A percentile compares a stretch with the other conserved stretches of the same genome.
phyloP scores from a whole-genome alignment of 2,113 vertebrate genomes.

The Cariama cristata region DNA sequence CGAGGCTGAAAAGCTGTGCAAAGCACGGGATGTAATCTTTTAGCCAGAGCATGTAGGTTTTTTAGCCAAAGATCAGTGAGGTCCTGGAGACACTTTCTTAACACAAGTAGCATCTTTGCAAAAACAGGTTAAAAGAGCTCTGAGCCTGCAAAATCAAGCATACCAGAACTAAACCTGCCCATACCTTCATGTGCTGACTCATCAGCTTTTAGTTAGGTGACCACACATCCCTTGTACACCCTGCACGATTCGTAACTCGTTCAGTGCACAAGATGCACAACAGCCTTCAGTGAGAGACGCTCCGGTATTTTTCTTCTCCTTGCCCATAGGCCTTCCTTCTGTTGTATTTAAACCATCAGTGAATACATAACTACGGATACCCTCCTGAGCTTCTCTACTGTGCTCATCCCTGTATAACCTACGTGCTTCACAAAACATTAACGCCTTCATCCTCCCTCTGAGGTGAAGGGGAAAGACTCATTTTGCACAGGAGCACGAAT shows the following conservation, averaged over 20 bases:
- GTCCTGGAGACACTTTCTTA: background rate
- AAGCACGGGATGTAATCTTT: background rate
- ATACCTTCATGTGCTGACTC: background rate
- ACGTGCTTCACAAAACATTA: constrained; percentile 13
- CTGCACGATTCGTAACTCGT: background rate
- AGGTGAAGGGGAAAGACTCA: background rate
- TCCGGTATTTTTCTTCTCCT: background rate
- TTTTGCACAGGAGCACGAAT: background rate
- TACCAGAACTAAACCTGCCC: background rate
- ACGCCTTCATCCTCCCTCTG: background rate
- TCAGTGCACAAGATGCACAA: background rate
- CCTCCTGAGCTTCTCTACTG: background rate
- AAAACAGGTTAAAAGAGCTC: background rate
- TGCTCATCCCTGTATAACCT: background rate
- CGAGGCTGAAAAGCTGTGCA: background rate
- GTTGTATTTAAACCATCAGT: background rate
- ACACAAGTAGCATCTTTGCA: background rate
- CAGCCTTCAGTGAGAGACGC: background rate
- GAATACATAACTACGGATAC: background rate
- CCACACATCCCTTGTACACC: background rate
- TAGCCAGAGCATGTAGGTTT: background rate
- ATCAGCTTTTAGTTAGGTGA: background rate
- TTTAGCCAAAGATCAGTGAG: background rate
- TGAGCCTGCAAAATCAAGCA: background rate
- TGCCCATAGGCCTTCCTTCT: background rate